Base-by-base conservation (phyloP, 2,797 vertebrate species). In the Valencia hispanica region DNA sequence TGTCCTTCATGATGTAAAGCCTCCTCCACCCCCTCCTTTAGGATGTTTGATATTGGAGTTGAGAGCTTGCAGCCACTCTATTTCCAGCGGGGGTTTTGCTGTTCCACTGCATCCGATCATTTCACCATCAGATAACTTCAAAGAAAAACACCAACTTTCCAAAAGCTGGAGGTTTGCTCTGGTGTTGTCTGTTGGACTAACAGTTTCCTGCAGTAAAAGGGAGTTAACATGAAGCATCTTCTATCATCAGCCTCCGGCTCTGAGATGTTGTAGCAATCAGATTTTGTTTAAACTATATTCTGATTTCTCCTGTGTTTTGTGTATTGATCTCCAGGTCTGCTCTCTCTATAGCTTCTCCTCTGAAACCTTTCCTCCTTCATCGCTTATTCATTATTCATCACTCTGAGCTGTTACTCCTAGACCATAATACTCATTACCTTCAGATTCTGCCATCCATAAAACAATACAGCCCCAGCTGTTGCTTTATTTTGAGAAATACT, bases 41-140 rank as follows among this genome's bases (percentile, higher is more conserved):
- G 87, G 91, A 91, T 47, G 73, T 94, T 93, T 95, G 93, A 95
- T 94, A 94, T 94, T 70, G 73, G 80, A 93, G 92, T 94, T 94
- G 91, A 93, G 87, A 94, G 90, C 70, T 61, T 1, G 78, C 70
- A 57, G 83, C 81, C 82, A 70, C 85, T 84, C 85, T 81, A 76
- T 84, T 76, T 74, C 84, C 75, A 81, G 87, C 5, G 2, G 68
- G 45, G 41, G 43, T 74, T 81, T 87, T 72, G 53, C 85, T 68
- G 65, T 43, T 43, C 22, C 4, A 78, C 83, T 83, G 75, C 82
- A 88, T 89, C 81, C 85, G 85, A 91, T 93, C 87, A 80, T 87
- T 81, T 85, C 71, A 32, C 72, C 83, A 90, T 89, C 88, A 87
- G 89, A 92, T 87, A 77, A 87, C 89, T 93, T 94, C 89, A 94